phyloP scores from a whole-genome alignment of 1,140 invertebrate genomes.

The Eupristina koningsbergeri region DNA sequence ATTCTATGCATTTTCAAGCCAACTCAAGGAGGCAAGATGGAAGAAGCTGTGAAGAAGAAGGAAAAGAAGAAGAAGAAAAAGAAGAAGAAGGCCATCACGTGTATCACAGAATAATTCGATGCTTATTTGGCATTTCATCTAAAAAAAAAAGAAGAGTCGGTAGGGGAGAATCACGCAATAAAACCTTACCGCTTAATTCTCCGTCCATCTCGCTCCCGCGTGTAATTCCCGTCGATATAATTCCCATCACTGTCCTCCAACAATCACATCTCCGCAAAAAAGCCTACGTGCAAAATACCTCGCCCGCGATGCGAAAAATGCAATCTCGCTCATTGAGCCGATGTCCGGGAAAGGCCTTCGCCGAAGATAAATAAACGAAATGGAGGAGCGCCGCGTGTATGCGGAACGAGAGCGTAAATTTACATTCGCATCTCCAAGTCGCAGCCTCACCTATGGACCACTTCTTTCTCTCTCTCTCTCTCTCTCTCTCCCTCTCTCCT shows the following conservation, averaged over 20 bases:
- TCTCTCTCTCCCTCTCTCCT: too few species aligned
- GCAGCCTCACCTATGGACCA: conserved; percentile 6
- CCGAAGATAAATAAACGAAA: conserved; percentile 4
- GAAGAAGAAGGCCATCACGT: too few species aligned
- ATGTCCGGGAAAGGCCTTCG: conserved; percentile 19
- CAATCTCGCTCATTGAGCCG: too few species aligned
- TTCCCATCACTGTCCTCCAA: neutral
- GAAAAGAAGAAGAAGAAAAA: too few species aligned
- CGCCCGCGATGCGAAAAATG: neutral
- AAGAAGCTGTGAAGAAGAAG: too few species aligned
- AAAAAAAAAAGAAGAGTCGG: too few species aligned
- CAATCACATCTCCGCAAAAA: neutral
- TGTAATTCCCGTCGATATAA: neutral
- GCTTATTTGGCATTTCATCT: too few species aligned
- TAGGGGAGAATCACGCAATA: too few species aligned
- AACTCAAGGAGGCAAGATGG: too few species aligned
- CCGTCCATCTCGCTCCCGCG: neutral
- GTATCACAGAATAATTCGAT: too few species aligned
- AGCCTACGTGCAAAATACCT: neutral
- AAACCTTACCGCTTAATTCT: neutral
- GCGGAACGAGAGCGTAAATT: conserved; percentile 26
- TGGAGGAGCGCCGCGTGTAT: neutral
- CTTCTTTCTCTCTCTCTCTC: too few species aligned
- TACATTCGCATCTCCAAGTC: conserved; percentile 25
- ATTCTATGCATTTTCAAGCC: too few species aligned